phyloP scores from a whole-genome alignment of 2,113 vertebrate genomes.

The Lasiurus borealis region DNA sequence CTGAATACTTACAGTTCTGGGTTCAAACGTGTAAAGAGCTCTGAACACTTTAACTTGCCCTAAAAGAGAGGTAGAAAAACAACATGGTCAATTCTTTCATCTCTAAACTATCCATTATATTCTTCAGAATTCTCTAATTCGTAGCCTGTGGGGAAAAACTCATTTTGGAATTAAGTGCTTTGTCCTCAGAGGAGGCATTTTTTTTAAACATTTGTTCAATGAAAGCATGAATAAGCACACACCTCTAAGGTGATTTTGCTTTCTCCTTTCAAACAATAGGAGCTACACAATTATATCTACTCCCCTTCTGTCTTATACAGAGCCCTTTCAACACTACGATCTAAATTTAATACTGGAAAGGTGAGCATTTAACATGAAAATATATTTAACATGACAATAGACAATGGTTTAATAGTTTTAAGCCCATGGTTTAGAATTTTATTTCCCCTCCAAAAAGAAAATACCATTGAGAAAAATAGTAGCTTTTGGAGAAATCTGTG shows the following conservation, averaged over 20 bases:
- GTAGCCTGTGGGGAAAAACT: slow-evolving; percentile 16
- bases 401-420: slow-evolving; percentile 17
- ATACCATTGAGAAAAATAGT: neutral
- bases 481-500: neutral
- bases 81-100: slow-evolving; percentile 43
- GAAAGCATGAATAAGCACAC: slow-evolving; percentile 30
- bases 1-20: slow-evolving; percentile 94
- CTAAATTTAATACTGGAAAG: slow-evolving; percentile 33
- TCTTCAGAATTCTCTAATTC: slow-evolving; percentile 18
- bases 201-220: slow-evolving; percentile 27
- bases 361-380: slow-evolving; percentile 38
- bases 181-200: neutral
- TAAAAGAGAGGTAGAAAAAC: slow-evolving; percentile 78
- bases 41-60: slow-evolving; percentile 98
- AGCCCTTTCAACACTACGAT: neutral
- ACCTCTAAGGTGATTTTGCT: neutral
- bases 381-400: neutral
- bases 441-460: slow-evolving; percentile 16
- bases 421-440: neutral
- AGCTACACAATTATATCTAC: neutral
- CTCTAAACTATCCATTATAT: slow-evolving; percentile 25
- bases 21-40: slow-evolving; percentile 97
- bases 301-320: neutral
- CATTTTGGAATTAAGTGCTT: neutral
- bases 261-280: neutral